Percentiles rank a stretch among this genome's conserved stretches.
These are phyloP conservation scores for Phoebastria nigripes DNA, from an alignment of 2,797 vertebrate genomes.

Conservation along the genomic window DNA sequence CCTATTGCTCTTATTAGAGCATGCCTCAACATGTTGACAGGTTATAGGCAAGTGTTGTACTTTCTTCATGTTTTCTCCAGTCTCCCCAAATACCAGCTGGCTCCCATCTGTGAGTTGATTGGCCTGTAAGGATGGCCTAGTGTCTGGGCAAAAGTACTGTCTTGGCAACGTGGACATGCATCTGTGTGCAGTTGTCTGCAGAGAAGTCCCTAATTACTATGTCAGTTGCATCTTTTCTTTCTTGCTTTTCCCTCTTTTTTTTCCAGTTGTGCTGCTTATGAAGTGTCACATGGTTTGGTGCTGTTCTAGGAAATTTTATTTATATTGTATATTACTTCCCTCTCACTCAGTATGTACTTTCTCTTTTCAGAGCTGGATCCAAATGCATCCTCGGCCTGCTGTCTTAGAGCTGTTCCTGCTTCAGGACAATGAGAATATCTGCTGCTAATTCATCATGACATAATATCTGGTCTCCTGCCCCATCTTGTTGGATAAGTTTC, in stretches of 20 bases:
- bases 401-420: not conserved
- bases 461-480: not conserved
- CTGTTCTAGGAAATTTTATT: not conserved
- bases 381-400: not conserved
- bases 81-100: not conserved
- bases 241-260: not conserved
- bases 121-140: not conserved
- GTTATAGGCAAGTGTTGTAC: not conserved
- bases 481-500: not conserved
- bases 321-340: not conserved
- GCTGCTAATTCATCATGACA: slow-evolving; percentile 47
- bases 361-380: slow-evolving; percentile 41
- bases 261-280: not conserved
- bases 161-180: not conserved
- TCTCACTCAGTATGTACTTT: not conserved
- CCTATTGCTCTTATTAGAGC: not conserved
- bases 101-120: not conserved
- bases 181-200: not conserved
- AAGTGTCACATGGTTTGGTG: not conserved
- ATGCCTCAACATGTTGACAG: not conserved
- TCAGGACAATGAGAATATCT: not conserved
- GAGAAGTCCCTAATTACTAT: not conserved
- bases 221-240: not conserved
- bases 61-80: not conserved
- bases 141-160: not conserved